Evolutionary conservation across 37 sponge, comb jelly and placozoan species (phyloP), one percentile per base, ranked within the genome.

Genomic region (Haliclona indistincta): DNA sequence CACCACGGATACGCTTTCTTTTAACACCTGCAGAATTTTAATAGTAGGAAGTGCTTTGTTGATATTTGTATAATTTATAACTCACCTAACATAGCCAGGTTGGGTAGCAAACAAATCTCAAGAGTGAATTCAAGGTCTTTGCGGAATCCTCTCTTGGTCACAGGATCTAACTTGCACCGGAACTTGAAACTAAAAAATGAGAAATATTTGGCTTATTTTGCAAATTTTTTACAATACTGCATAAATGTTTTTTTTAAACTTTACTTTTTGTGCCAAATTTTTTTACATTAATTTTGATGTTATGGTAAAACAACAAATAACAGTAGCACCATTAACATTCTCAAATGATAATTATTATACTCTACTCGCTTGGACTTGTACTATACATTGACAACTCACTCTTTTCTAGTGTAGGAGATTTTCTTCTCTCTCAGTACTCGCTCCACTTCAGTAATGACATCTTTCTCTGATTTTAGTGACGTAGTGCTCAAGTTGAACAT

Each of bases 1-100:
- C 97, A 0, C 97, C 97, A 25, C 84, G 82, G 47, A 93, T 73
- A 15, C 97, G 74, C 86, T 96, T 96, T 26, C 88, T 67, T 19
- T 91, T 82, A 0, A 95, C 62, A 68, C 96, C 96, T 95, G 51
- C 0, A 73, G 25, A 56, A 56, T 22, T 17, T 1, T 33, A 20
- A 43, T 20, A 23, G 7, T 67, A 44, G 30, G 23, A 49, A 51
- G 28, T 52, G 15, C 47, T 44, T 51, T 44, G 8, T 11, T 51
- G 7, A 71, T 20, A 51, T 44, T 22, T 7, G 15, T 32, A 32
- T 67, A 67, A 19, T 8, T 33, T 44, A 17, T 23, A 19, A 45
- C 90, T 53, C 36, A 93, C 97, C 97, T 28, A 91, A 63, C 72
- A 97, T 73, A 23, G 90, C 84, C 61, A 97, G 58, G 4, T 69